Evolutionary conservation across 2,888 invertebrate species (phyloP), one percentile per base, ranked within the genome.

Genomic region (Leucania comma): DNA sequence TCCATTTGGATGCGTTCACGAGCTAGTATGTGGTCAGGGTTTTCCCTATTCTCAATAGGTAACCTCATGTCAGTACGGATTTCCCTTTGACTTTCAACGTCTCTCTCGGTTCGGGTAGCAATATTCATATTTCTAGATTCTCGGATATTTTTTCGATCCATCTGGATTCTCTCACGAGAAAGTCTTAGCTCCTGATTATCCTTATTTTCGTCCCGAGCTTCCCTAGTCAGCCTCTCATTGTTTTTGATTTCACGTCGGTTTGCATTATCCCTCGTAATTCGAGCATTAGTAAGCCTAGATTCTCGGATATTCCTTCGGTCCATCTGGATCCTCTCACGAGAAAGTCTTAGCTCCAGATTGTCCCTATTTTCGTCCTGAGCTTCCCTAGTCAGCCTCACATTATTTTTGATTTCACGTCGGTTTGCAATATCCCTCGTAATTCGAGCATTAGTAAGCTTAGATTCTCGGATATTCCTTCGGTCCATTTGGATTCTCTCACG

Each of bases 251-350:
- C 67, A 26, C 14, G 60, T 35, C 24, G 64, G 24, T 8, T 61
- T 22, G 72, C 57, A 3, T 58, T 46, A 38, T 54, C 50, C 32
- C 56, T 58, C 10, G 63, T 38, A 24, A n/a, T 38, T n/a, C 51
- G 64, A 5, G 14, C 59, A 51, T 63, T 77, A 17, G 70, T 51
- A 6, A 50, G 42, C 64, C 68, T 68, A 24, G 61, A 58, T 35
- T 75, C 75, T 9, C 70, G 75, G 24, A 62, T 63, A 50, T 71
- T 68, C 26, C 59, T 70, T 4, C 10, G 58, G 10, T 69, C 69
- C 10, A 57, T 38, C 3, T 56, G 50, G 9, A n/a, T 50, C 9
- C 50, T 64, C 26, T 75, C 64, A 9, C 35, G 56, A 14, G 72
- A 62, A 26, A 53, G 56, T n/a, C 12, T 57, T 50, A 57, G 57